These are phyloP conservation scores for Erpornis zantholeuca DNA, from an alignment of 2,113 vertebrate genomes.

Conservation along the genomic window DNA sequence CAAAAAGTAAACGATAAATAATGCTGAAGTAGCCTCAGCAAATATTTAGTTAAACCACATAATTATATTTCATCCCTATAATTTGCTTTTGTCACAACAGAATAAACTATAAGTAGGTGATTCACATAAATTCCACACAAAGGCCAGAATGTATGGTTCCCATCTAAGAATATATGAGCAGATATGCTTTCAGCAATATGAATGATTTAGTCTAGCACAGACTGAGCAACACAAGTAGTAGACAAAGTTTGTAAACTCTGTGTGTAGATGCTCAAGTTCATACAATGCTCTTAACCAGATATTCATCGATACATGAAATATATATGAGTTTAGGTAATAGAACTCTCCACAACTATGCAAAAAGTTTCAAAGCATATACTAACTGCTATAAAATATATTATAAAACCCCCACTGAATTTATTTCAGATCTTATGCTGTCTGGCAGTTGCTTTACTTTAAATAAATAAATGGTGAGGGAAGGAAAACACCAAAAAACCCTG, in stretches of 20 bases:
- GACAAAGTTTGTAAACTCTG: not conserved
- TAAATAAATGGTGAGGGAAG: not conserved
- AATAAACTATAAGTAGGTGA: not conserved
- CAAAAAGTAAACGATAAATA: not conserved
- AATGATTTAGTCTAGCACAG: not conserved
- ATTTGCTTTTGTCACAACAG: not conserved
- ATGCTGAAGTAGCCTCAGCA: not conserved
- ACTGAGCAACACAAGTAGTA: not conserved
- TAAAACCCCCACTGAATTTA: not conserved
- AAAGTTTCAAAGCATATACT: not conserved
- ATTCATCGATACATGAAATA: not conserved
- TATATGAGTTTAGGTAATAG: not conserved
- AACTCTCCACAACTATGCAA: not conserved
- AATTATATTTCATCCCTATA: not conserved
- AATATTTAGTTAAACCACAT: not conserved
- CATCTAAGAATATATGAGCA: not conserved
- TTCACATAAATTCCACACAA: not conserved
- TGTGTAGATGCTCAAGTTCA: not conserved
- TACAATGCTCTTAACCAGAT: not conserved
- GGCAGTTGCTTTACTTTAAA: not conserved
- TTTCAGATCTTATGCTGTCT: not conserved
- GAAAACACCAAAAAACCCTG: not conserved
- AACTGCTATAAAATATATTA: not conserved
- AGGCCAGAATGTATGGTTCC: not conserved
- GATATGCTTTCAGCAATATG: not conserved